A percentile compares a stretch with the other conserved stretches of the same genome.
Evolutionary conservation across 1,140 invertebrate genomes (phyloP).

Genomic region (Aporrectodea caliginosa): DNA sequence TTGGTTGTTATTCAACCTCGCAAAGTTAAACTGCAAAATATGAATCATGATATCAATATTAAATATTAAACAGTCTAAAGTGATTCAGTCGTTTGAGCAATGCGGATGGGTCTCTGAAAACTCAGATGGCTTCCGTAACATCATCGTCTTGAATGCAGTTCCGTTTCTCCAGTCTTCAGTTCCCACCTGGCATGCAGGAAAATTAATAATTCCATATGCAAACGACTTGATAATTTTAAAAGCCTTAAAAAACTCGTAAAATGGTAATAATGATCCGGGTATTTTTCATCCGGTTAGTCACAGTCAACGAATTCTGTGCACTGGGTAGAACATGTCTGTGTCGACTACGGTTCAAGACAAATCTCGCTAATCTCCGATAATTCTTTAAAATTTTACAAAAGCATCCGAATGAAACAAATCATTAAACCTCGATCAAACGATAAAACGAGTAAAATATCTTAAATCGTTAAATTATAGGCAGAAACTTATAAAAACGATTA

Average conservation of each 20-base stretch:
- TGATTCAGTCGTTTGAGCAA: too few relatives aligned
- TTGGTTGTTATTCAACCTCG: too few relatives aligned
- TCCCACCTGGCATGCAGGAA: too few relatives aligned
- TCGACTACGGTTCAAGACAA: neutral
- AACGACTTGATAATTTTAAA: neutral
- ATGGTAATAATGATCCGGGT: neutral
- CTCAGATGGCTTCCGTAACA: neutral
- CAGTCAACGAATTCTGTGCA: neutral
- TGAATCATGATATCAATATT: too few relatives aligned
- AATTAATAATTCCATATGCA: too few relatives aligned
- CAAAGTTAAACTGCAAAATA: too few relatives aligned
- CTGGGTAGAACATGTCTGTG: neutral
- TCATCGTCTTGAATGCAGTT: neutral
- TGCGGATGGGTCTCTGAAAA: neutral
- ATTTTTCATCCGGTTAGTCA: neutral
- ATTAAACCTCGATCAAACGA: too few relatives aligned
- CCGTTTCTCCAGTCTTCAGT: neutral
- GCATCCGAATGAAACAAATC: neutral
- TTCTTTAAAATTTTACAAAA: neutral
- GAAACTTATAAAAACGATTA: too few relatives aligned
- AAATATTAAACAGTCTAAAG: too few relatives aligned
- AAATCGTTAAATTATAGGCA: too few relatives aligned
- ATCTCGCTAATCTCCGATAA: neutral
- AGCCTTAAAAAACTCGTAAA: neutral
- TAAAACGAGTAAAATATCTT: too few relatives aligned